Evolutionary conservation across 2,888 invertebrate species (phyloP).

Genomic region (Thalpophila matura): DNA sequence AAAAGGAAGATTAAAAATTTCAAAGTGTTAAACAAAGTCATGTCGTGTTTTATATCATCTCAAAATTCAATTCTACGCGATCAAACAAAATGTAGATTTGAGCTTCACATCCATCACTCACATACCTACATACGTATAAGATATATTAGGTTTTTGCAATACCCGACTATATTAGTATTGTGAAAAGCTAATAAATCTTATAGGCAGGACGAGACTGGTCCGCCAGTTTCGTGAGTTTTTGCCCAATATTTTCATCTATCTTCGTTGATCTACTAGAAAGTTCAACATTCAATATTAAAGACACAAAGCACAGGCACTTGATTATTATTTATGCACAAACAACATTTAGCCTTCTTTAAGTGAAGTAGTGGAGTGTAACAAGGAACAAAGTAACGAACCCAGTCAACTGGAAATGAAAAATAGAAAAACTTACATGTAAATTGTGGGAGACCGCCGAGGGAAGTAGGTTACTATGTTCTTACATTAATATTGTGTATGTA

Average conservation of each 20-base stretch:
- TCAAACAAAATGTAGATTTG: neutral
- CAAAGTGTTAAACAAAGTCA: neutral
- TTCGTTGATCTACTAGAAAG: neutral
- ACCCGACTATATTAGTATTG: no score
- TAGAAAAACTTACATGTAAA: conserved; percentile 44
- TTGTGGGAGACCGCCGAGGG: conserved; percentile 23
- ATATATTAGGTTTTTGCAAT: conserved; percentile 7
- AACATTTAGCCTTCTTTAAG: conserved; percentile 7
- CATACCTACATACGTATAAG: neutral
- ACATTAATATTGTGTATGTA: conserved; percentile 36
- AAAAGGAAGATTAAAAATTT: conserved; percentile 1
- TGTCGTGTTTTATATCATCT: conserved; percentile 6
- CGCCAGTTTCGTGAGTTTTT: neutral
- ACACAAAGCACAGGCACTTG: neutral
- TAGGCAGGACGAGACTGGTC: no score
- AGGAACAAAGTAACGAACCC: conserved; percentile 15
- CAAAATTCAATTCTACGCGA: neutral
- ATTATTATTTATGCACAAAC: conserved; percentile 1
- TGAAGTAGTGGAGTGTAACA: conserved; percentile 27
- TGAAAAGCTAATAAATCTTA: no score
- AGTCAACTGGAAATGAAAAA: conserved; percentile 54
- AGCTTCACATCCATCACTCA: conserved; percentile 1
- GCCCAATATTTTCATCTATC: neutral
- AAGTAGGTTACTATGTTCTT: conserved; percentile 56
- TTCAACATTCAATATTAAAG: neutral